phyloP scores from a whole-genome alignment of 2,113 vertebrate genomes.

The Eretmochelys imbricata region DNA sequence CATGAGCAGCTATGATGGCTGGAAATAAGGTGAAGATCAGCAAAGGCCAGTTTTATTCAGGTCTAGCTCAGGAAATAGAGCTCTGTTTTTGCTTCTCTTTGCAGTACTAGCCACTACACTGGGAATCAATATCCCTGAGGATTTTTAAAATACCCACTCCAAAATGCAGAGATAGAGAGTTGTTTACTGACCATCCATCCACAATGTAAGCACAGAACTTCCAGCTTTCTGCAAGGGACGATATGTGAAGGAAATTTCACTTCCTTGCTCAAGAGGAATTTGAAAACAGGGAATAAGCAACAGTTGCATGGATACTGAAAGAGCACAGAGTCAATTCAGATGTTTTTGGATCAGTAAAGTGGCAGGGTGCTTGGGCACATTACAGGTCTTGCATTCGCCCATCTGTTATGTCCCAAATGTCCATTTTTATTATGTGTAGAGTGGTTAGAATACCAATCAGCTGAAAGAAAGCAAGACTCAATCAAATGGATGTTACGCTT shows the following conservation, averaged over 20 bases:
- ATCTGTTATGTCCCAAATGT: neutral
- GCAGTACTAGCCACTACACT: neutral
- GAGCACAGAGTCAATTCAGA: neutral
- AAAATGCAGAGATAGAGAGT: neutral
- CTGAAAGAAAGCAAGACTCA: neutral
- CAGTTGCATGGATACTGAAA: neutral
- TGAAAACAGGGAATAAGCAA: neutral
- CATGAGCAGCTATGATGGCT: neutral
- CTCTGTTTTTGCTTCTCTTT: neutral
- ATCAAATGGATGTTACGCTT: neutral
- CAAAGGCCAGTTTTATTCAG: slow-evolving; percentile 4
- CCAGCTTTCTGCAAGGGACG: neutral
- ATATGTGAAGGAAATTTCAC: neutral
- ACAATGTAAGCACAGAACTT: neutral
- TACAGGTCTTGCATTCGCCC: neutral
- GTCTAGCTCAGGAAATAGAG: neutral
- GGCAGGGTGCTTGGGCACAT: neutral
- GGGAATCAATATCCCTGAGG: neutral
- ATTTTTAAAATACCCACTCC: neutral
- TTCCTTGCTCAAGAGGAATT: neutral
- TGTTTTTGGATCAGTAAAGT: neutral
- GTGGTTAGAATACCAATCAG: neutral
- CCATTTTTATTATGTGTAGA: neutral
- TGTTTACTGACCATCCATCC: neutral
- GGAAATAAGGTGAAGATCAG: neutral